Percentiles rank a stretch among this genome's conserved stretches.
Evolutionary conservation across 1,140 invertebrate species (phyloP).

Genomic region (Drosophila sproati): DNA sequence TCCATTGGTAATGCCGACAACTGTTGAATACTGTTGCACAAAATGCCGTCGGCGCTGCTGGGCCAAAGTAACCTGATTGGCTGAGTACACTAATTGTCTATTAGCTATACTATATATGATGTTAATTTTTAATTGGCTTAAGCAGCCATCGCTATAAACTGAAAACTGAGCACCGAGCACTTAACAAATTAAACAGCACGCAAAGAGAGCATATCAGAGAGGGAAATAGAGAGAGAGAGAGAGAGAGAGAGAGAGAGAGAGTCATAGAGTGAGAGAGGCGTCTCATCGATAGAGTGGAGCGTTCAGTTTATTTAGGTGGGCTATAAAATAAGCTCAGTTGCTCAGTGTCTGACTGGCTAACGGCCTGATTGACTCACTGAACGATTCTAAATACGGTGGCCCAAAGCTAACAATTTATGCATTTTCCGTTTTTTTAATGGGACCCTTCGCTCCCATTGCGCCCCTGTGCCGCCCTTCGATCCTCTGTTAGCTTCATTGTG

Average conservation of each 20-base stretch:
- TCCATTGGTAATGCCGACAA: slow-evolving; percentile 25
- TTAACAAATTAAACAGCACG: background rate
- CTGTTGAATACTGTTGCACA: slow-evolving; percentile 28
- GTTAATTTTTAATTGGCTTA: slow-evolving; percentile 79
- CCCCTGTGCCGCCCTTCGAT: background rate
- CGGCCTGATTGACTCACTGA: slow-evolving; percentile 33
- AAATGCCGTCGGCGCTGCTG: slow-evolving; percentile 57
- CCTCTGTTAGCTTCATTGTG: slow-evolving; percentile 28
- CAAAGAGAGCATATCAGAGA: slow-evolving; percentile 13
- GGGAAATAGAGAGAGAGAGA: background rate
- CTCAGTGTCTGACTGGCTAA: slow-evolving; percentile 65
- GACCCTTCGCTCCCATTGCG: slow-evolving; percentile 1
- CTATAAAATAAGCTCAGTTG: slow-evolving; percentile 77
- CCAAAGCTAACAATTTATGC: slow-evolving; percentile 51
- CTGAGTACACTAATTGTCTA: slow-evolving; percentile 76
- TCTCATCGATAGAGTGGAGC: slow-evolving; percentile 48
- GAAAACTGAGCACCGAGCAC: slow-evolving; percentile 1
- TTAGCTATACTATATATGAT: slow-evolving; percentile 75
- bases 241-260: slow-evolving; percentile 13
- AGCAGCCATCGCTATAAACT: slow-evolving; percentile 62
- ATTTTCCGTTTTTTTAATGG: slow-evolving; percentile 44
- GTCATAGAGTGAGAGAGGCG: background rate
- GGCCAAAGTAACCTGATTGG: slow-evolving; percentile 70
- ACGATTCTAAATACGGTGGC: background rate
- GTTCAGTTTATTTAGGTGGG: slow-evolving; percentile 67